Conservation (phyloP, 2,797 vertebrate species). For the Cossypha polioptera region DNA sequence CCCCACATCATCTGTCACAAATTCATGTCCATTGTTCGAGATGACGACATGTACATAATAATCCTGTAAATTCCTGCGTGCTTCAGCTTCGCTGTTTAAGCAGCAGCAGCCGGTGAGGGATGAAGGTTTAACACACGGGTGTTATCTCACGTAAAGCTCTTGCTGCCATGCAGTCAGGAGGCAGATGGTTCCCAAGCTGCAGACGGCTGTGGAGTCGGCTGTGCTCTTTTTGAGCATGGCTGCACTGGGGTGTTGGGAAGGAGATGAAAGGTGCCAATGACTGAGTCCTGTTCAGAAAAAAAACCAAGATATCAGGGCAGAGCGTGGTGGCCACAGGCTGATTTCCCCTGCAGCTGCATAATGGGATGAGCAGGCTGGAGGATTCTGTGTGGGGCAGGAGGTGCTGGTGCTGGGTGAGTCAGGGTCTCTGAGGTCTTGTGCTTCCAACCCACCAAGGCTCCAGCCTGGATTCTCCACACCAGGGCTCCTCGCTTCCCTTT, state of each 20-base stretch:
- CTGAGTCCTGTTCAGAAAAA: neutral
- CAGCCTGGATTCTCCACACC: neutral
- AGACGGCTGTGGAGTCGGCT: fast-evolving
- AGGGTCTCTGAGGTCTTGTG: neutral
- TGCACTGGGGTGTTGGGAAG: neutral
- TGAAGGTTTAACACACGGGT: neutral
- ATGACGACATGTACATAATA: neutral
- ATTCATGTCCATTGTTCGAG: neutral
- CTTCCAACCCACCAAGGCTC: neutral
- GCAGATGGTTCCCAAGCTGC: neutral
- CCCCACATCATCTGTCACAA: neutral
- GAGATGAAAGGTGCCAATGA: neutral
- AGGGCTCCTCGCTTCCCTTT: neutral
- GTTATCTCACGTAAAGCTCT: neutral
- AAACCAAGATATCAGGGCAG: neutral
- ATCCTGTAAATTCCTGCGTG: neutral
- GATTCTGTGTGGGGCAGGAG: neutral
- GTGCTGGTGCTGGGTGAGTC: fast-evolving
- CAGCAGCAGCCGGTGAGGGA: neutral
- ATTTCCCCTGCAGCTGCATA: neutral
- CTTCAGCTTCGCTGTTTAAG: neutral
- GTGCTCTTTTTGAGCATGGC: neutral
- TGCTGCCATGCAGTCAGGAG: fast-evolving
- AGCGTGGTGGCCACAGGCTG: fast-evolving
- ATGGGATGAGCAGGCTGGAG: neutral